phyloP scores from a whole-genome alignment of 2,888 invertebrate genomes.

The Ernsta delagoae region DNA sequence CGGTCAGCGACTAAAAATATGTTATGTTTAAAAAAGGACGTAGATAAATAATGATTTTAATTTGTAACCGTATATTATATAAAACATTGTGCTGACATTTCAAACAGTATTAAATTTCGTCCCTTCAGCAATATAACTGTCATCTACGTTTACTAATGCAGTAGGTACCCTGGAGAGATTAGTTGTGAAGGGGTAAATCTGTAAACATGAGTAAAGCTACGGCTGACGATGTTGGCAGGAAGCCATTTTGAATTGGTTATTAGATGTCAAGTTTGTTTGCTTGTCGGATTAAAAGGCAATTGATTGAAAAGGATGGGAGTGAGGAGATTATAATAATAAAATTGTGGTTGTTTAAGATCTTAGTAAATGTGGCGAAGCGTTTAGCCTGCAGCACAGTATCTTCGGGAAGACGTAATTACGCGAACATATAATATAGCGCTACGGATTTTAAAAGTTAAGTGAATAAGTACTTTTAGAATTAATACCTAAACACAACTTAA shows the following conservation, averaged over 20 bases:
- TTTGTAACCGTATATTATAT: neutral
- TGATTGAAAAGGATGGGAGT: constrained; percentile 11
- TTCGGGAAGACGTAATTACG: no score
- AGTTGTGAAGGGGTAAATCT: constrained; percentile 3
- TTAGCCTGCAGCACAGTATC: no score
- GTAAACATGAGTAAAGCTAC: constrained; percentile 8
- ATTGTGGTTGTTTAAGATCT: no score
- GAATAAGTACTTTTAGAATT: no score
- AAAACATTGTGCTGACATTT: neutral
- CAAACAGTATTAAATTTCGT: neutral
- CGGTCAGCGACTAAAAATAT: no score
- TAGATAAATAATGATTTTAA: no score
- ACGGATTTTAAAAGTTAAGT: no score
- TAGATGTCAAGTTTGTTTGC: constrained; percentile 15
- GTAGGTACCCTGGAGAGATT: neutral
- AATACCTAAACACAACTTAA: no score
- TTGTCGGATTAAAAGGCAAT: constrained; percentile 18
- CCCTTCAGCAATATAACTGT: constrained; percentile 8
- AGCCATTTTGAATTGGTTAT: constrained; percentile 13
- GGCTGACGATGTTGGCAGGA: constrained; percentile 12
- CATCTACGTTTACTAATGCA: neutral
- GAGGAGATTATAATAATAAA: neutral
- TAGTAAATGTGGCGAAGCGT: neutral
- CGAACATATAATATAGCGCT: no score
- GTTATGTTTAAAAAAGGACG: no score